A percentile compares a stretch with the other conserved stretches of the same genome.
These are phyloP conservation scores for Leiothrix lutea DNA, from an alignment of 2,113 vertebrate species.

Conservation along the genomic window DNA sequence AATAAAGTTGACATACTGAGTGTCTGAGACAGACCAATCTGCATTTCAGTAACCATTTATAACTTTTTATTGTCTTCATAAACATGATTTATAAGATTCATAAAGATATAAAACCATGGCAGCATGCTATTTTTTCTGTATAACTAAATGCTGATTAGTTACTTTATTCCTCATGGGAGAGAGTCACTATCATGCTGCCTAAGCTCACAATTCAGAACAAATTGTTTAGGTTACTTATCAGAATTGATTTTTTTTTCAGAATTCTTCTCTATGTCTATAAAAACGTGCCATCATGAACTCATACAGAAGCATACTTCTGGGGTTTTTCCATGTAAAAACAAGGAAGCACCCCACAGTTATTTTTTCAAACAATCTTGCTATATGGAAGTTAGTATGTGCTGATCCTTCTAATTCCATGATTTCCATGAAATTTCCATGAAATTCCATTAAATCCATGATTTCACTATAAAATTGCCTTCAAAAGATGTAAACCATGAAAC, in stretches of 20 bases:
- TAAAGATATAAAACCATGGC: conserved; percentile 15
- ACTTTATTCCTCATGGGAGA: background rate
- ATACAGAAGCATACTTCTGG: background rate
- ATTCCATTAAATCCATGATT: no score
- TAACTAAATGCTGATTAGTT: background rate
- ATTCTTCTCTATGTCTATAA: background rate
- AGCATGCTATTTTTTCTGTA: background rate
- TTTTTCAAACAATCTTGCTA: background rate
- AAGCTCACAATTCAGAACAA: background rate
- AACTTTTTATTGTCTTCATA: conserved; percentile 61
- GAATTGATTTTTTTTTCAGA: background rate
- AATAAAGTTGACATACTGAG: conserved; percentile 50
- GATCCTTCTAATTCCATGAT: background rate
- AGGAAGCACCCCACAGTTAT: background rate
- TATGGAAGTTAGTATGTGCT: background rate
- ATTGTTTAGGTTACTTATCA: background rate
- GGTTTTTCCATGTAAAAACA: rapidly evolving
- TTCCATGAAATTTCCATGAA: background rate
- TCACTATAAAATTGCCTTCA: background rate
- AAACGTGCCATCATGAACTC: background rate
- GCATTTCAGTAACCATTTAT: conserved; percentile 33
- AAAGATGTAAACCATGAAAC: background rate
- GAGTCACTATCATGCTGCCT: background rate
- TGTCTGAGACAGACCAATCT: conserved; percentile 10
- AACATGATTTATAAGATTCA: conserved; percentile 57